phyloP scores from a whole-genome alignment of 2,888 invertebrate species.

The Sarcophaga rosellei region DNA sequence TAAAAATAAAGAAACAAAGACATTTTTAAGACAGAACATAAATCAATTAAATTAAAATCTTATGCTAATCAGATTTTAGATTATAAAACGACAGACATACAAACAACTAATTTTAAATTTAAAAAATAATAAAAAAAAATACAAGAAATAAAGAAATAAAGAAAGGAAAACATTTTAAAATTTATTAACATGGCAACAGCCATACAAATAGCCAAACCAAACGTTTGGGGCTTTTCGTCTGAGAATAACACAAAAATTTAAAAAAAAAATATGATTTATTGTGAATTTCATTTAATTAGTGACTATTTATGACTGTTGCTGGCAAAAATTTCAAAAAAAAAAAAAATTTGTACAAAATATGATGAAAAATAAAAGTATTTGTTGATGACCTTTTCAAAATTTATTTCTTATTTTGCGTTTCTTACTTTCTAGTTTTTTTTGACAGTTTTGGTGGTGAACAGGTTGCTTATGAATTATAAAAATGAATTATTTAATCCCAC shows the following conservation, averaged over 20 bases:
- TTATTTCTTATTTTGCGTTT: conserved; percentile 4
- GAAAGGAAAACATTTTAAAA: not conserved
- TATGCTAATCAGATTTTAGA: conserved; percentile 56
- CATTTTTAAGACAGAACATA: conserved; percentile 47
- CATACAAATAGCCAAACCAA: conserved; percentile 9
- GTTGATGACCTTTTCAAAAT: conserved; percentile 53
- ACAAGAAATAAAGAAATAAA: not conserved
- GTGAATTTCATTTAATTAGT: conserved; percentile 58
- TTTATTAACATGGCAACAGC: conserved; percentile 58
- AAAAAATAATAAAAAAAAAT: not conserved
- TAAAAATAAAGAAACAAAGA: not conserved
- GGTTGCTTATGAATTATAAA: too few relatives aligned
- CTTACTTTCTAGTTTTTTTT: not conserved
- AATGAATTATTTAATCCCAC: not conserved
- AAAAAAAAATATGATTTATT: conserved; percentile 58
- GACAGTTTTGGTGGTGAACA: too few relatives aligned
- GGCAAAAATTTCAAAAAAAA: conserved; percentile 2
- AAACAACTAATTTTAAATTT: conserved; percentile 19
- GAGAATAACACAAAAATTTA: not conserved
- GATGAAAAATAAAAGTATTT: conserved; percentile 34
- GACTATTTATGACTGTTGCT: conserved; percentile 32
- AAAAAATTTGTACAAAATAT: conserved; percentile 8
- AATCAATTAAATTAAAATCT: conserved; percentile 64
- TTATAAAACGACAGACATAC: conserved; percentile 22
- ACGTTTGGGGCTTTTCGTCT: too few relatives aligned